Conservation (phyloP, 1,140 invertebrate genomes). For the Neotoxoptera formosana region DNA sequence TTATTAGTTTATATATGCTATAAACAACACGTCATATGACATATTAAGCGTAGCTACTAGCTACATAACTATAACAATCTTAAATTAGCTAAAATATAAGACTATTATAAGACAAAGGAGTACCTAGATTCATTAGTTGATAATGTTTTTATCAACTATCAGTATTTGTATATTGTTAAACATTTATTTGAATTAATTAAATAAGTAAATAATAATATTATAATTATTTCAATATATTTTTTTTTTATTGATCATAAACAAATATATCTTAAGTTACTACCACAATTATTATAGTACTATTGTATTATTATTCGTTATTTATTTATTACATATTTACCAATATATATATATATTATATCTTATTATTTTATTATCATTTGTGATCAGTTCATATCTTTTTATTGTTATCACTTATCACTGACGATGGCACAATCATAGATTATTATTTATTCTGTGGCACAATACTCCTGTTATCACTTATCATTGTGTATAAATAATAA, state of each 20-base stretch:
- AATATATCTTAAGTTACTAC: neutral
- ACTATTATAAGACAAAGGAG: neutral
- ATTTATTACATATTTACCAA: neutral
- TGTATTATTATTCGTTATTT: neutral
- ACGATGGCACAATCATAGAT: neutral
- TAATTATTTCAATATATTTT: neutral
- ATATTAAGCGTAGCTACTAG: too few relatives aligned
- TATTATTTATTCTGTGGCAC: neutral
- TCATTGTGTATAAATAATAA: slow-evolving; percentile 2
- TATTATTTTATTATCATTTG: too few relatives aligned
- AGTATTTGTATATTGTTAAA: too few relatives aligned
- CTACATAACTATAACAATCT: too few relatives aligned
- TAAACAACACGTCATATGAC: neutral
- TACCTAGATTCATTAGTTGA: neutral
- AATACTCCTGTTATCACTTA: neutral
- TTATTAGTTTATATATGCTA: neutral
- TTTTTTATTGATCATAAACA: neutral
- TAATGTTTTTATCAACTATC: neutral
- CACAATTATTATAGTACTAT: neutral
- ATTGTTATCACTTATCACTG: neutral
- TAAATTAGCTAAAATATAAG: too few relatives aligned
- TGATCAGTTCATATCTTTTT: neutral
- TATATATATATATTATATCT: neutral
- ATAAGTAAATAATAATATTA: neutral
- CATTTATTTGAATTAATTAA: too few relatives aligned